These are phyloP conservation scores for Galaxias olidus DNA, from an alignment of 2,797 vertebrate species.

Conservation along the genomic window DNA sequence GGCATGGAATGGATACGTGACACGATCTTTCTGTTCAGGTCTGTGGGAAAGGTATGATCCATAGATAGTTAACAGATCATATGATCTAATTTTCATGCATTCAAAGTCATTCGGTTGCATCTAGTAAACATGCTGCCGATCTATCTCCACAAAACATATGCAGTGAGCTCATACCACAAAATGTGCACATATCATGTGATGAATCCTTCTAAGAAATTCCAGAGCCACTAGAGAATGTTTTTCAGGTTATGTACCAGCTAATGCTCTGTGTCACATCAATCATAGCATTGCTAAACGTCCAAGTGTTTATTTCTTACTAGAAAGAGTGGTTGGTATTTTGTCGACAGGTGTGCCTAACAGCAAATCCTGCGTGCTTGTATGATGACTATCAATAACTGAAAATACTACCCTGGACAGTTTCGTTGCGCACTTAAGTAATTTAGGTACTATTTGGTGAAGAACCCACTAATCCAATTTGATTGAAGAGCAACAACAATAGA, in stretches of 20 bases:
- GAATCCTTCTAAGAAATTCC: background rate
- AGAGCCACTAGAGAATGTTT: constrained; percentile 50
- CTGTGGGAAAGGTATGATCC: constrained; percentile 36
- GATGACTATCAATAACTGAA: no score
- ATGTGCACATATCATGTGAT: constrained; percentile 17
- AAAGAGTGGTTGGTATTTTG: no score
- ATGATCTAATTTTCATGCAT: constrained; percentile 41
- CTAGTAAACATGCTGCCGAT: constrained; percentile 11
- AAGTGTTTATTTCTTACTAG: background rate
- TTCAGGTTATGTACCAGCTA: constrained; percentile 46
- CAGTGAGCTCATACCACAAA: constrained; percentile 21
- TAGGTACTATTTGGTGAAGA: no score
- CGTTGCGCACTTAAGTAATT: no score
- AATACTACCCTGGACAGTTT: no score
- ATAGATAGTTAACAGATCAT: constrained; percentile 21
- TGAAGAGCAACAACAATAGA: no score
- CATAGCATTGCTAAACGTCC: no score
- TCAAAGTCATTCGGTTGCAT: constrained; percentile 28
- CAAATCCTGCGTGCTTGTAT: no score
- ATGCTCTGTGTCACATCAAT: background rate
- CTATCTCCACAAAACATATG: constrained; percentile 39
- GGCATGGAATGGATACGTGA: constrained; percentile 63
- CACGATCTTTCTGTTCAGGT: constrained; percentile 46
- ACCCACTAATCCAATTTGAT: no score
- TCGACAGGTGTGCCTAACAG: no score